Evolutionary conservation across 2,113 vertebrate species (phyloP), one percentile per base, ranked within the genome.

Genomic region (Saguinus imperator): DNA sequence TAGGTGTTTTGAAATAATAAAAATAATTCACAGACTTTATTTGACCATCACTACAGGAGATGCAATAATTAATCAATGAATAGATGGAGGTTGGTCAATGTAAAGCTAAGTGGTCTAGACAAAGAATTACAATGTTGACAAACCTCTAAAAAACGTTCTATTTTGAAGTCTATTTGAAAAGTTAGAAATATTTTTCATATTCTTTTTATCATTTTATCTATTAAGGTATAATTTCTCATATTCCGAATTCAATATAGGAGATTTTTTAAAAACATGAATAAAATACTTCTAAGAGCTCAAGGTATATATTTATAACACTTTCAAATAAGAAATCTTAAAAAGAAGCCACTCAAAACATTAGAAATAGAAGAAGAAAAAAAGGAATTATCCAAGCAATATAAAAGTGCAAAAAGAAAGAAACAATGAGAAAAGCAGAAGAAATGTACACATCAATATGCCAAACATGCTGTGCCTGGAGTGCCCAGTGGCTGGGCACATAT

Each of bases 181-280:
- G 3, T 82, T 76, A 94, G 23, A n/a, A 89, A n/a, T 87, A 61
- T 80, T 84, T 84, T 94, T 83, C 43, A 96, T 40, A 83, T 61
- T 90, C n/a, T 75, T 61, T 79, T 92, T 80, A 79, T 94, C 29
- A 43, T 85, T 85, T 79, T 86, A 85, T 27, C 10, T 77, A 87
- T 9, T 70, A 77, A 68, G 52, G 64, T 84, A 58, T 9, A 68
- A 64, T 29, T 84, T 86, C 17, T 80, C 76, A 61, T 81, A 94
- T 96, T 50, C 8, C 4, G 70, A 96, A 68, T 79, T 91, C 50
- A 94, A 87, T 10, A 61, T 12, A 61, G 40, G 21, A 20, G 43
- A 45, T 37, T 64, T 64, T 64, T 29, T 40, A 90, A 87, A 75
- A 85, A 94, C 77, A 72, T 5, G 12, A 89, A 82, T 20, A 94